Base-by-base conservation (phyloP, 2,888 invertebrate genomes). In the Acronicta psi region DNA sequence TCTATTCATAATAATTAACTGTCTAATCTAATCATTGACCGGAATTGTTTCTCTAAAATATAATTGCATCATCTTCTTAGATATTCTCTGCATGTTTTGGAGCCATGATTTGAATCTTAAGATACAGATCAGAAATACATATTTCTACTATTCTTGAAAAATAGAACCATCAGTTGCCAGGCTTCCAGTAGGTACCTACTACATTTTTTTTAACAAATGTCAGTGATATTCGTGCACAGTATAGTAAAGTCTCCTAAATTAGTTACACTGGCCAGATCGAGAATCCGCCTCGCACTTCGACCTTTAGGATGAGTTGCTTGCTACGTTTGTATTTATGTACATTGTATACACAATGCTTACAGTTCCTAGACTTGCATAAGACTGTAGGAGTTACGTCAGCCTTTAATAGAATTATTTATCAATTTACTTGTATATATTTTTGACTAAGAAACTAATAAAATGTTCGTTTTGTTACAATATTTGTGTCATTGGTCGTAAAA, bases 341-440 rank as follows among this genome's bases (percentile, higher is more conserved):
- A 47, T n/a, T 57, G 34, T 44, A 53, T 59, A 46, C 17, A 55
- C 46, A 64, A 55, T 56, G 52, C 49, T 34, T 18, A 49, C 38
- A 65, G 59, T 66, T 59, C 60, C 56, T 66, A 55, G 52, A 59
- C 43, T 77, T 77, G 52, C 56, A 60, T 64, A 73, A 77, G 14
- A 57, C 53, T 36, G 56, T 40, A 54, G 59, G 34, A 54, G 49
- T 73, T 71, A 42, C 61, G 50, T 58, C 58, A 65, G 52, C 18
- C 44, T 46, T 37, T 49, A 53, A 52, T 40, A 41, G 45, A 59
- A 17, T 56, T 52, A 38, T 58, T 59, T 49, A 55, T 57, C 40
- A 51, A 50, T 59, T 64, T 25, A 23, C 6, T 1, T 23, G 7
- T 23, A 7, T 7, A 23, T 23, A 23, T 4, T 23, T 7, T 7